Percentiles rank a stretch among this genome's conserved stretches.
phyloP scores from a whole-genome alignment of 1,140 invertebrate genomes.

The Drosophila saltans region DNA sequence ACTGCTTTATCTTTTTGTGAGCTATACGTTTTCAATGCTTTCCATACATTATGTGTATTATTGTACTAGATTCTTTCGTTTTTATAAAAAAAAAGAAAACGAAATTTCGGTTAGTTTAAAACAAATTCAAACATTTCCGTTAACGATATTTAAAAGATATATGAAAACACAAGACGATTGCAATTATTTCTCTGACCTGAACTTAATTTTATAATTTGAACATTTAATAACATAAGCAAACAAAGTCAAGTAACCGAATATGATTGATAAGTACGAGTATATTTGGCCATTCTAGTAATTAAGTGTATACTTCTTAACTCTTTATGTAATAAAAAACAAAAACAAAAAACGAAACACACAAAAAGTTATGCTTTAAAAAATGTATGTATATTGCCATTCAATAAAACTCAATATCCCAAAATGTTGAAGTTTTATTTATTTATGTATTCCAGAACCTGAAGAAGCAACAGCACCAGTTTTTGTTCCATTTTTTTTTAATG shows the following conservation, averaged over 20 bases:
- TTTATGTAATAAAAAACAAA: background rate
- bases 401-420: background rate
- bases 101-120: background rate
- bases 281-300: constrained; percentile 1
- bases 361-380: background rate
- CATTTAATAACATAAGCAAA: background rate
- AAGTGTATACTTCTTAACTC: background rate
- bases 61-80: background rate
- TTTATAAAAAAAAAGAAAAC: background rate
- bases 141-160: too few species aligned
- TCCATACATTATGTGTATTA: background rate
- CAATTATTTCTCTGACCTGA: background rate
- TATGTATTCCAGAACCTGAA: too few species aligned
- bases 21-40: background rate
- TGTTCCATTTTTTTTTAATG: too few species aligned
- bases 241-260: constrained; percentile 7
- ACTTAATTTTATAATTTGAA: background rate
- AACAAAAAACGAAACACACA: background rate
- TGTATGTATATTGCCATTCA: constrained; percentile 7
- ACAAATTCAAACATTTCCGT: too few species aligned
- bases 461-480: too few species aligned
- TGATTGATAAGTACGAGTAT: constrained; percentile 6
- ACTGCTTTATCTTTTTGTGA: too few species aligned
- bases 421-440: background rate
- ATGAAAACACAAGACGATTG: too few species aligned